Evolutionary conservation across 2,888 invertebrate species (phyloP), one percentile per base, ranked within the genome.

Genomic region (Villa cingulata): DNA sequence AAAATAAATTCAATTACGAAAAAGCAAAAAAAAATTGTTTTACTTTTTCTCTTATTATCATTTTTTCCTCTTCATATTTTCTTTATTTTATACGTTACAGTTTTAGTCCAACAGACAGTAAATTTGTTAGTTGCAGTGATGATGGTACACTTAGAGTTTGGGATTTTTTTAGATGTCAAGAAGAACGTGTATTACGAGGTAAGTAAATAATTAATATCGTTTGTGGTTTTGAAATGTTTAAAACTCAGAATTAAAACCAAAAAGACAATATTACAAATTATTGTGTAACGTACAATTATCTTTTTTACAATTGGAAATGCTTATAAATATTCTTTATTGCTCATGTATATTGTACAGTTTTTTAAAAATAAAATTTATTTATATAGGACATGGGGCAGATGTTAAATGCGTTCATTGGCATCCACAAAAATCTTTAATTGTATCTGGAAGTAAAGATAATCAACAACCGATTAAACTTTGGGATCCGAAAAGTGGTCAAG

Each of bases 361-460:
- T n/a, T n/a, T n/a, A n/a, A n/a, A n/a, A n/a, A n/a, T n/a, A n/a
- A n/a, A n/a, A n/a, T n/a, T n/a, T n/a, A n/a, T n/a, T n/a, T n/a
- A n/a, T 9, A 18, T 39, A 81, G 88, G 96, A 57, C 97, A 97
- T 66, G 97, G 97, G 58, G 92, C 96, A 23, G 97, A 97, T 73
- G 97, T 97, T 0, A 96, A 96, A 72, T 95, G 97, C 72, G 95
- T 97, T 7, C 96, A 97, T 68, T 99, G 98, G 98, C 98, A 99
- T 74, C 98, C 98, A 1, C 88, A 90, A 60, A 98, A 97, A 71
- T 86, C 89, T 50, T 78, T 99, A 43, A 83, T 99, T 58, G 92
- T 94, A 37, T 97, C 97, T 3, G 98, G 98, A 16, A 97, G 96
- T 66, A 96, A 98, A 73, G 98, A 99, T 68, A 96, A 95, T 66